Evolutionary conservation across 2,113 vertebrate species (phyloP).

Genomic region (Bubalus kerabau): DNA sequence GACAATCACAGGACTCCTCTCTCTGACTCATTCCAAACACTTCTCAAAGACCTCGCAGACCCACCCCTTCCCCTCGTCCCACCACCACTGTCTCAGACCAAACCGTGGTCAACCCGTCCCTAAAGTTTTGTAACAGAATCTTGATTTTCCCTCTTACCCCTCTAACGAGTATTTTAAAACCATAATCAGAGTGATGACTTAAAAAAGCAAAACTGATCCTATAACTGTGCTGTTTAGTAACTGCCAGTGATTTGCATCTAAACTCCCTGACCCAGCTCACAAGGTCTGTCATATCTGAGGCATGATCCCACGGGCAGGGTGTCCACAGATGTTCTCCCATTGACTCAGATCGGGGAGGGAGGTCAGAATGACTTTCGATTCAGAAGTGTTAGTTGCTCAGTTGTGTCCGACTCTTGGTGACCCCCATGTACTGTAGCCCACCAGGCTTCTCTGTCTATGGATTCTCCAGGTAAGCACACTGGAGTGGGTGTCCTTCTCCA

Average conservation of each 20-base stretch:
- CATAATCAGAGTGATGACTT: neutral
- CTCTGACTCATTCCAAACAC: neutral
- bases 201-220: neutral
- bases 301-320: fast-evolving
- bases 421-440: neutral
- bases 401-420: neutral
- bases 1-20: neutral
- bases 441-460: neutral
- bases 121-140: neutral
- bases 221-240: neutral
- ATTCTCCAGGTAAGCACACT: neutral
- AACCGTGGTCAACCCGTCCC: fast-evolving
- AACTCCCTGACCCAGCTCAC: neutral
- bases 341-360: fast-evolving
- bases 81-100: fast-evolving
- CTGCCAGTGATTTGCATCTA: neutral
- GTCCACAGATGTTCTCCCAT: neutral
- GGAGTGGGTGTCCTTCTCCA: neutral
- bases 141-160: neutral
- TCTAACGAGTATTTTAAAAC: neutral
- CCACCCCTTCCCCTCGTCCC: fast-evolving
- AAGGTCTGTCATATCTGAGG: fast-evolving
- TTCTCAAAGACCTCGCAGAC: neutral
- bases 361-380: neutral
- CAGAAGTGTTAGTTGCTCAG: neutral